Evolutionary conservation across 2,888 invertebrate genomes (phyloP), one percentile per base, ranked within the genome.

Genomic region (Acanthosepion lycidas): DNA sequence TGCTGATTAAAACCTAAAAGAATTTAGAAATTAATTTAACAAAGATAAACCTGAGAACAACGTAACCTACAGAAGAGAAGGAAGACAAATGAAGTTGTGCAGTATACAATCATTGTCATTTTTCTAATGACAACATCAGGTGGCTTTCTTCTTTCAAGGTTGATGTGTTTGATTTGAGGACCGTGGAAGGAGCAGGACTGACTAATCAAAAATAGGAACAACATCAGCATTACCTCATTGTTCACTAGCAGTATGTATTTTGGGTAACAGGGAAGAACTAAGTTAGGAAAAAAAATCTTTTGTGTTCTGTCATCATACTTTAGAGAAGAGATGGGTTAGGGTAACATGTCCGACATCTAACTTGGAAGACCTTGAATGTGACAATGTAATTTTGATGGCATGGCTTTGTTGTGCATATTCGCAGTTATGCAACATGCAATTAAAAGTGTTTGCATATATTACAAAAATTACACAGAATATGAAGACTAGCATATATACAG

Each of bases 221-320:
- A n/a, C 78, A n/a, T n/a, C n/a, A 33, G 78, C 78, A 78, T 78
- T n/a, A 78, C 78, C 78, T 78, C 78, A 78, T 78, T 78, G 78
- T 78, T 78, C 78, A 78, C n/a, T 12, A 12, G 78, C n/a, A n/a
- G n/a, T 78, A 15, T 59, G 59, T 23, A 59, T 23, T 59, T 59
- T 59, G 20, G 59, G 3, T 59, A 23, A 26, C 23, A 23, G 59
- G 6, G 23, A 59, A 23, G 23, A 59, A 59, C 5, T 23, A 23
- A 59, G 23, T 59, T 55, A 42, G 42, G 51, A 15, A 6, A 23
- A 59, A n/a, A n/a, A 78, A 33, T 78, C 78, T 78, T 23, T 23
- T 78, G 78, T 78, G 78, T 78, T 78, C 78, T 33, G n/a, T 78
- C 33, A 78, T 78, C 15, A 9, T n/a, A n/a, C 15, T 78, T n/a